Evolutionary conservation across 2,113 vertebrate genomes (phyloP).

Genomic region (Antigone vipio): DNA sequence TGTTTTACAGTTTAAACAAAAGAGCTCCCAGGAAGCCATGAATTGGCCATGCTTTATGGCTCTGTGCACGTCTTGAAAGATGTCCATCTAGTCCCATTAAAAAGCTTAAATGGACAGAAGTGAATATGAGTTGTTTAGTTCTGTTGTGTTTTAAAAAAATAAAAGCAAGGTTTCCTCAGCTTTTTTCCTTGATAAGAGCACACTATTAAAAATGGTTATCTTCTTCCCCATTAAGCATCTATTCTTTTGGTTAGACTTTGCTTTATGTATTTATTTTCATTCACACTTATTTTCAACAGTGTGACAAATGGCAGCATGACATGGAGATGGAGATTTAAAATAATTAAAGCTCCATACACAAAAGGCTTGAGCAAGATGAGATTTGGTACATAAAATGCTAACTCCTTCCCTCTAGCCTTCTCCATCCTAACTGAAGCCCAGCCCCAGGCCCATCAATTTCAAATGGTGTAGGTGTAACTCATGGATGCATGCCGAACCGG

Average conservation of each 20-base stretch:
- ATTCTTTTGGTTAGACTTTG: neutral
- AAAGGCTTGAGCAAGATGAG: constrained; percentile 20
- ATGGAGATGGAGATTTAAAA: neutral
- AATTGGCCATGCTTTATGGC: neutral
- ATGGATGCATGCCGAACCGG: neutral
- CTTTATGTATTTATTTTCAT: constrained; percentile 7
- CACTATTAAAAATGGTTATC: neutral
- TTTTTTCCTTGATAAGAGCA: neutral
- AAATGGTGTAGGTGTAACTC: neutral
- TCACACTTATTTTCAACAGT: neutral
- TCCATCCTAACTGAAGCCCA: neutral
- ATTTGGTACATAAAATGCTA: neutral
- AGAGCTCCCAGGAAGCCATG: neutral
- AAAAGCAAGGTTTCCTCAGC: neutral
- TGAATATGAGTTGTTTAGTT: neutral
- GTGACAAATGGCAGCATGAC: neutral
- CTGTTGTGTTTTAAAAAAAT: neutral
- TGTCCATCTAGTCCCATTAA: neutral
- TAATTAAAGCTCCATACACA: neutral
- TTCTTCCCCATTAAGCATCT: neutral
- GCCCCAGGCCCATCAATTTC: neutral
- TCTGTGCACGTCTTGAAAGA: neutral
- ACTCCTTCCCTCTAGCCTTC: neutral
- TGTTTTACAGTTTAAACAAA: neutral
- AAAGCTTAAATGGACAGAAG: neutral